These are phyloP conservation scores for Brachionus paranguensis DNA, from an alignment of 1,140 invertebrate species.

Conservation along the genomic window DNA sequence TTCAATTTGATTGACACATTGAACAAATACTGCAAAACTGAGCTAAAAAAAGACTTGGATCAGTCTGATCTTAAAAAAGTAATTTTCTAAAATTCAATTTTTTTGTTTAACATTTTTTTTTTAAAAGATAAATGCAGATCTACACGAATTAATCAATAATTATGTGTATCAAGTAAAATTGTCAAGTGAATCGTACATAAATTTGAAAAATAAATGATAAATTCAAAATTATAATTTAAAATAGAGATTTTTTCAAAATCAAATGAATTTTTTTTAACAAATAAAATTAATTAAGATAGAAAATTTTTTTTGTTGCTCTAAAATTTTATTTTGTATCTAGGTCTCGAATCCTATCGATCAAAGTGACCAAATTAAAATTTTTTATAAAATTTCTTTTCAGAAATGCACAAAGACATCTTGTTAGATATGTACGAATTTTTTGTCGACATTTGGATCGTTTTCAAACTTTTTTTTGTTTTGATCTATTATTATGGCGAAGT, in stretches of 20 bases:
- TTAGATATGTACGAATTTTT: background rate
- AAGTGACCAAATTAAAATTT: background rate
- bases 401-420: background rate
- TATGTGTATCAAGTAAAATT: slow-evolving; percentile 14
- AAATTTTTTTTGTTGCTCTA: background rate
- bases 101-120: background rate
- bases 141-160: slow-evolving; percentile 1
- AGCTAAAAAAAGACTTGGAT: background rate
- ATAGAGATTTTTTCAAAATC: background rate
- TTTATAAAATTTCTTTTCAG: background rate
- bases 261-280: background rate
- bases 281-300: background rate
- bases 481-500: background rate
- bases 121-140: background rate
- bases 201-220: background rate
- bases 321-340: background rate
- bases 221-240: background rate
- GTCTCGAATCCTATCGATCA: background rate
- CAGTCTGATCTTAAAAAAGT: background rate
- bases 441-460: background rate
- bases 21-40: background rate
- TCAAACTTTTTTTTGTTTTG: background rate
- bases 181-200: background rate
- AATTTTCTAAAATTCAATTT: background rate
- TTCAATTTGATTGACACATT: background rate